Evolutionary conservation across 2,888 invertebrate genomes (phyloP), one percentile per base, ranked within the genome.

Genomic region (Sisyra nigra): DNA sequence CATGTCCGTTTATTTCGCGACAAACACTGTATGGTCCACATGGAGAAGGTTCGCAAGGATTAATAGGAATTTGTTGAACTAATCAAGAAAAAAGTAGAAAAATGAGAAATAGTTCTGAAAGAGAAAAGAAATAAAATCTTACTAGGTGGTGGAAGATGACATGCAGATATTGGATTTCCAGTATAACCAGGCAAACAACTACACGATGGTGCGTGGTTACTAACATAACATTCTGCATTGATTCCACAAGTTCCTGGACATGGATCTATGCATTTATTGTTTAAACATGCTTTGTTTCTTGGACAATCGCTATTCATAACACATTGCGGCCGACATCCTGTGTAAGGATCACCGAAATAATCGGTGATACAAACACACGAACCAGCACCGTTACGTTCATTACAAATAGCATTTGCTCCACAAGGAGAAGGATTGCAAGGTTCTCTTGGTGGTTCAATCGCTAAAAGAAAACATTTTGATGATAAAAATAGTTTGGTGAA

Each of bases 341-440:
- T 67, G 54, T 88, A 86, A 2, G 88, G 88, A 66, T 88, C 86
- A 41, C 89, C 88, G 54, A 77, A 80, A 60, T 85, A 88, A 54
- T 85, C 84, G 45, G 78, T 72, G 48, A 84, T 65, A 63, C 88
- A 89, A 48, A 74, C 70, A 60, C 88, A 89, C 47, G 87, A 83
- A 38, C 86, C 87, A 44, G 79, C 79, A 51, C 80, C 82, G 55
- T 81, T 76, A 54, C 76, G 71, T 64, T 84, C 83, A 61, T 76
- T 81, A 62, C 91, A 91, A 51, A 83, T 63, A 41, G 91, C 86
- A 59, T 89, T 89, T 29, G 79, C 71, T 45, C 89, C 89, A 61
- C 91, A 91, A 35, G 89, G 88, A 44, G 84, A 81, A 49, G 81
- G 81, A 57, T 80, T 72, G 60, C 88, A 89, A 49, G 86, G 87